Conservation (phyloP, 2,113 vertebrate species). For the Condylura cristata region DNA sequence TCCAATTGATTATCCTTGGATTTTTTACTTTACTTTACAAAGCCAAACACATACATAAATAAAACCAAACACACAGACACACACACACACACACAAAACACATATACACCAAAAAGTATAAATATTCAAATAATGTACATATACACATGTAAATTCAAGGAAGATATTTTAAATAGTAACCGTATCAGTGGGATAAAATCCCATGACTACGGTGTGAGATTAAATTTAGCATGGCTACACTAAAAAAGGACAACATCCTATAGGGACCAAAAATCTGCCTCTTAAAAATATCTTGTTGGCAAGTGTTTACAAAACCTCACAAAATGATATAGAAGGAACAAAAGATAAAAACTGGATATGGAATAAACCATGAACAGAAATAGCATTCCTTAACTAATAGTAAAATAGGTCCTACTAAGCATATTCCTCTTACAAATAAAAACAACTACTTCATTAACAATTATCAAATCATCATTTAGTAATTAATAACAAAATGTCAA, state of each 20-base stretch:
- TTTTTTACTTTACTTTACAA: not conserved
- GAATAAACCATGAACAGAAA: not conserved
- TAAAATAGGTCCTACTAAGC: not conserved
- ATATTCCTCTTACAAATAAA: not conserved
- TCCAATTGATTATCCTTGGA: too few species aligned
- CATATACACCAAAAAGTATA: not conserved
- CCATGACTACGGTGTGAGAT: not conserved
- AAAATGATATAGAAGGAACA: not conserved
- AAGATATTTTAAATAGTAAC: not conserved
- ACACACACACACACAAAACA: too few species aligned
- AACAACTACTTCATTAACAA: not conserved
- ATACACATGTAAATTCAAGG: not conserved
- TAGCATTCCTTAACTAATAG: not conserved
- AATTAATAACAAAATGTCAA: not conserved
- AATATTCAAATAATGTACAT: not conserved
- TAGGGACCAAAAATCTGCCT: not conserved
- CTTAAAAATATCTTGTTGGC: too few species aligned
- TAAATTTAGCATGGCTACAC: not conserved
- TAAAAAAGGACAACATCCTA: not conserved
- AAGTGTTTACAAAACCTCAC: not conserved
- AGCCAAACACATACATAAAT: not conserved
- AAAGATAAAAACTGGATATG: not conserved
- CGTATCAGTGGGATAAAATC: not conserved
- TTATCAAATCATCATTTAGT: not conserved
- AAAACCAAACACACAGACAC: not conserved